Percentiles rank a stretch among this genome's conserved stretches.
phyloP scores from a whole-genome alignment of 1,140 invertebrate species.

The Chironomus tepperi region DNA sequence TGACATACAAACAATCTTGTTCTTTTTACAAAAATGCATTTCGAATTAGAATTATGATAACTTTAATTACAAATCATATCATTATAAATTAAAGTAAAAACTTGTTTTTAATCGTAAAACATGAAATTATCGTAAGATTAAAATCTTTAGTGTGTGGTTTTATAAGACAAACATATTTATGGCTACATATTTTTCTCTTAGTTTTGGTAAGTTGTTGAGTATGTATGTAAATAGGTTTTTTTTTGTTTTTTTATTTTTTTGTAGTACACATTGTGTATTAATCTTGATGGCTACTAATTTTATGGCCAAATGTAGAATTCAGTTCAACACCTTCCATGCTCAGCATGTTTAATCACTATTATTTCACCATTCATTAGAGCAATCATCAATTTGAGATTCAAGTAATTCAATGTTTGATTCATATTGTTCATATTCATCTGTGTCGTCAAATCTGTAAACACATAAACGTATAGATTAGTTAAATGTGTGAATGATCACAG shows the following conservation, averaged over 20 bases:
- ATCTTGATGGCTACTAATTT: background rate
- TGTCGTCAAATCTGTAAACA: conserved; percentile 7
- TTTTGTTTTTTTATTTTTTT: background rate
- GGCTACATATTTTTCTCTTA: too few relatives aligned
- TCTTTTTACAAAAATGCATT: too few relatives aligned
- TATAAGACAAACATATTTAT: too few relatives aligned
- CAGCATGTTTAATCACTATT: background rate
- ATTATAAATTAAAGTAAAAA: too few relatives aligned
- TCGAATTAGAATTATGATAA: too few relatives aligned
- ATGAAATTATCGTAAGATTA: too few relatives aligned
- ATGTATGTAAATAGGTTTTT: background rate
- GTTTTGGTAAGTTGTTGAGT: too few relatives aligned
- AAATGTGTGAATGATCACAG: background rate
- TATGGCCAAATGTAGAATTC: background rate
- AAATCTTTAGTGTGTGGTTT: too few relatives aligned
- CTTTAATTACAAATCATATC: too few relatives aligned
- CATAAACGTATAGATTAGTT: background rate
- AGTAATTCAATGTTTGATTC: conserved; percentile 27
- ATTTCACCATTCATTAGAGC: conserved; percentile 26
- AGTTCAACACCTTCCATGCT: background rate
- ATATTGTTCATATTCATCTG: conserved; percentile 26
- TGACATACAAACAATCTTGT: too few relatives aligned
- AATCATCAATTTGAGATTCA: conserved; percentile 26
- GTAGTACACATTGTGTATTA: conserved; percentile 3
- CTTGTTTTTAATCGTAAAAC: too few relatives aligned